Conservation (phyloP, 2,113 vertebrate genomes). For the Octodon degus region DNA sequence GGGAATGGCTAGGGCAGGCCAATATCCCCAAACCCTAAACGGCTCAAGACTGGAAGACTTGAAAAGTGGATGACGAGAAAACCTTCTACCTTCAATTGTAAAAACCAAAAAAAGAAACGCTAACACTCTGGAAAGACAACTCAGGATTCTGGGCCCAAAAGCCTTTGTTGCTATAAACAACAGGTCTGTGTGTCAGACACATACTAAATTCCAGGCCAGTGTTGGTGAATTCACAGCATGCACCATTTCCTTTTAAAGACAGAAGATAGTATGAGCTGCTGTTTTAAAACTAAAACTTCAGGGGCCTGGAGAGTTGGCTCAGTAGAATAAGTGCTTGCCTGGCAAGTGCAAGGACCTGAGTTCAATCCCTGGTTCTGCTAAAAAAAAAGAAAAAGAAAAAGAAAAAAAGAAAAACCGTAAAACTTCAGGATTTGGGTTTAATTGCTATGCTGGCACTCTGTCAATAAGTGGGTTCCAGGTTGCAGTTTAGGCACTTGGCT, state of each 20-base stretch:
- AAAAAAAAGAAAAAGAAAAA: too few relatives aligned
- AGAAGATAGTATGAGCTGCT: not conserved
- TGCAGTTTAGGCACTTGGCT: not conserved
- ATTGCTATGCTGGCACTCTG: not conserved
- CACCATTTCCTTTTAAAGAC: not conserved
- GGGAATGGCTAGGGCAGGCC: not conserved
- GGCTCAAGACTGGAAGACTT: not conserved
- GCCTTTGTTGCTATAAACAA: constrained; percentile 5
- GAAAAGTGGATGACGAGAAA: not conserved
- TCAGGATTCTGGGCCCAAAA: not conserved
- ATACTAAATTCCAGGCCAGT: not conserved
- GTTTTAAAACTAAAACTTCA: not conserved
- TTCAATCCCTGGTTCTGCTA: too few relatives aligned
- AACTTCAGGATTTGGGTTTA: not conserved
- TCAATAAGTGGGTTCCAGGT: not conserved
- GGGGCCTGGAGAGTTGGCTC: too few relatives aligned
- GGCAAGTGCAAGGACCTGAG: too few relatives aligned
- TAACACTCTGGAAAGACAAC: not conserved
- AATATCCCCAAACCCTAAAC: not conserved
- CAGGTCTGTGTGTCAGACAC: not conserved
- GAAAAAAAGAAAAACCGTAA: not conserved
- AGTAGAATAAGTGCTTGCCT: too few relatives aligned
- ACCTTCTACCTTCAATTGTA: not conserved
- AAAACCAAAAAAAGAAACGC: constrained; percentile 10
- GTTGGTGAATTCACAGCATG: not conserved